phyloP scores from a whole-genome alignment of 1,140 invertebrate species.

The Orchestia grillus region DNA sequence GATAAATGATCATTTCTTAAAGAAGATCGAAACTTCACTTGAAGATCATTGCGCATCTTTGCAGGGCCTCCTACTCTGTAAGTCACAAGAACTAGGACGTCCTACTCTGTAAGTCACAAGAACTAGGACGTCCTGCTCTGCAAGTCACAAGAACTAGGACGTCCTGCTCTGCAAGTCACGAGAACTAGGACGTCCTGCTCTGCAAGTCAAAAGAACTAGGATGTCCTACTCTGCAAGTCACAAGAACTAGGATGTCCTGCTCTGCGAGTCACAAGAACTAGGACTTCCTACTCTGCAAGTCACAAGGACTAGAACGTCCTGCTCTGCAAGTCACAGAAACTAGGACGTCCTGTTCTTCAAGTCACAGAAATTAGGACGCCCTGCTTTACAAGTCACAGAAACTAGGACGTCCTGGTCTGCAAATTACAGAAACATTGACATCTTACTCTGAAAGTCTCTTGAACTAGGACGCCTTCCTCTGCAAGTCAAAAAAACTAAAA shows the following conservation, averaged over 20 bases:
- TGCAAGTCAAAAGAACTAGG: not conserved
- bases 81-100: not conserved
- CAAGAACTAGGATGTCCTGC: not conserved
- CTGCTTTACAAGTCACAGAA: not conserved
- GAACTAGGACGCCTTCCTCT: too few relatives aligned
- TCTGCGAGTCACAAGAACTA: not conserved
- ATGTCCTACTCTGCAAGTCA: not conserved
- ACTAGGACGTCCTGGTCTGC: too few relatives aligned
- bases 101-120: not conserved
- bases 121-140: not conserved
- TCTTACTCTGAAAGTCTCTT: too few relatives aligned
- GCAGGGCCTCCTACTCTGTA: not conserved
- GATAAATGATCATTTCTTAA: too few relatives aligned
- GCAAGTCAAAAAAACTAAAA: too few relatives aligned
- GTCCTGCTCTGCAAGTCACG: not conserved
- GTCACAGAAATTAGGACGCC: not conserved
- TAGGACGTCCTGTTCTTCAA: not conserved
- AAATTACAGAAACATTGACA: too few relatives aligned
- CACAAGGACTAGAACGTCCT: not conserved
- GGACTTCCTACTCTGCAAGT: not conserved
- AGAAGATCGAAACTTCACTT: too few relatives aligned
- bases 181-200: not conserved
- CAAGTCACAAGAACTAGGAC: not conserved
- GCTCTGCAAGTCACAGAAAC: not conserved
- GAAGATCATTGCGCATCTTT: too few relatives aligned